Evolutionary conservation across 1,140 invertebrate genomes (phyloP), one percentile per base, ranked within the genome.

Genomic region (Drosophila pruinosa): DNA sequence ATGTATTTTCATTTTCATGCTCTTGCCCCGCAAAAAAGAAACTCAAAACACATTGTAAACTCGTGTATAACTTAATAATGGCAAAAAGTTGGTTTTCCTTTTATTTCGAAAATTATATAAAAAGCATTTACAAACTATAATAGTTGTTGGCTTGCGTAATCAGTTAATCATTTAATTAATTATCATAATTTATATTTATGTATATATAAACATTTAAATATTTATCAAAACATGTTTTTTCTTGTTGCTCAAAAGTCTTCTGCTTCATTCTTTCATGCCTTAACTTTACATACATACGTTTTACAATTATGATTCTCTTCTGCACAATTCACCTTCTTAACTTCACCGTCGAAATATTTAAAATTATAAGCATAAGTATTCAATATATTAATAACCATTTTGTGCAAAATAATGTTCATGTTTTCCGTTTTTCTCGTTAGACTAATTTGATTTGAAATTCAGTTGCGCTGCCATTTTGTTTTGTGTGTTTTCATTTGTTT

Each of bases 381-480:
- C 53, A 65, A 52, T 45, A 43, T 63, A 43, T 45, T 47, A 76
- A 80, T 86, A 83, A 81, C 78, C 76, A 63, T 79, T 86, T 82
- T 85, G 81, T 86, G 80, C 80, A 85, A 85, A 85, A 85, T 70
- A 85, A 77, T 77, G 57, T 77, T n/a, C 43, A 41, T 43, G 12
- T 36, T 48, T 62, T 43, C 72, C 14, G 7, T 38, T 50, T 7
- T 36, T 52, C 21, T 43, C 28, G 57, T 82, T 82, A 86, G 61
- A 88, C 82, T 86, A 86, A 86, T 86, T 86, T 86, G 81, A 86
- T 86, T 86, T 86, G 81, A 86, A 86, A 86, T 86, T 86, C 81
- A 86, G 81, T 86, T 86, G 78, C 77, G 78, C 82, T 86, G 82
- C 70, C 82, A 85, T 58, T 56, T 74, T 65, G 34, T 58, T 70